Conservation (phyloP, 2,888 invertebrate genomes). For the Tenthredo notha region DNA sequence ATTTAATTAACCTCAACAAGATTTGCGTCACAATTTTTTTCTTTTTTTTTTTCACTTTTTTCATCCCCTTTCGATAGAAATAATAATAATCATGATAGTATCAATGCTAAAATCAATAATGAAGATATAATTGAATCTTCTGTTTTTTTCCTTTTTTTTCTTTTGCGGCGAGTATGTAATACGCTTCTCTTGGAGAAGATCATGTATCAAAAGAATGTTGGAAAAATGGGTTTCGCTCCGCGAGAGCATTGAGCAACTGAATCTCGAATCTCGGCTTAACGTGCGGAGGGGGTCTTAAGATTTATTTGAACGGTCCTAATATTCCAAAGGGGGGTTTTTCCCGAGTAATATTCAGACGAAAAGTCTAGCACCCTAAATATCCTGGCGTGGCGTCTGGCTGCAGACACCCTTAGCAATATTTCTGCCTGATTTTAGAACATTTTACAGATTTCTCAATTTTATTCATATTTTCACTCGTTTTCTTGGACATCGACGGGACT, state of each 20-base stretch:
- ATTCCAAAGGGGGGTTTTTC: neutral
- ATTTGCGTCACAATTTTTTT: neutral
- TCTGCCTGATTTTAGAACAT: conserved; percentile 13
- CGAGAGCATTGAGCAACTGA: conserved; percentile 25
- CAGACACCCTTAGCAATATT: conserved; percentile 4
- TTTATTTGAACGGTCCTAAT: conserved; percentile 49
- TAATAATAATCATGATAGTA: neutral
- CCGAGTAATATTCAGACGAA: conserved; percentile 16
- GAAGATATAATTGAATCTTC: neutral
- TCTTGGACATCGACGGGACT: neutral
- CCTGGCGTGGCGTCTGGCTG: conserved; percentile 18
- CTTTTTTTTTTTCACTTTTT: no score
- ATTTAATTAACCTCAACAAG: neutral
- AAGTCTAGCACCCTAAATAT: conserved; percentile 17
- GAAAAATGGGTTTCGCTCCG: conserved; percentile 23
- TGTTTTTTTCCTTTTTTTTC: neutral
- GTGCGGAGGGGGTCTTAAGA: neutral
- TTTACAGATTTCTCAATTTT: neutral
- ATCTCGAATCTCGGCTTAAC: conserved; percentile 32
- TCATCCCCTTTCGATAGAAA: neutral
- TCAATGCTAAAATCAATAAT: neutral
- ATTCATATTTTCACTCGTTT: neutral
- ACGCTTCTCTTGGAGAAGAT: neutral
- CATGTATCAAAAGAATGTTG: conserved; percentile 19
- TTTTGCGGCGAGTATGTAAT: neutral